Conservation (phyloP, 1,140 invertebrate species). For the Meloidogyne floridensis region DNA sequence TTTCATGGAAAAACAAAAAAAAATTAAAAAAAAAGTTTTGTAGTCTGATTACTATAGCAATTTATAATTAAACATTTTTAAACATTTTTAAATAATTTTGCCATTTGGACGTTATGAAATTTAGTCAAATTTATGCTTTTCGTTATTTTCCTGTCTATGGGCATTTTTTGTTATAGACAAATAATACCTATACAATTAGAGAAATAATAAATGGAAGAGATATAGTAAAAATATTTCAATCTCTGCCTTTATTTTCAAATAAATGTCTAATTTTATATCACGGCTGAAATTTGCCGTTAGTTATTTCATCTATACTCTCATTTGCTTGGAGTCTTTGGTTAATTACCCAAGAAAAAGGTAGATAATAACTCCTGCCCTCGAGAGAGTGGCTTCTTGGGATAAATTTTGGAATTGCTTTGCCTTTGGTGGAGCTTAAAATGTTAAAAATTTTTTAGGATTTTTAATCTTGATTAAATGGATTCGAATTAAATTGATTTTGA, state of each 20-base stretch:
- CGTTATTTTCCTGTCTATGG: background rate
- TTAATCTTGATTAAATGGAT: too few species aligned
- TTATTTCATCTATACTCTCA: background rate
- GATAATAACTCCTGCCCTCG: background rate
- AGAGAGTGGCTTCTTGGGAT: slow-evolving; percentile 2
- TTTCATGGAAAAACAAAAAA: too few species aligned
- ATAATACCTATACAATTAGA: background rate
- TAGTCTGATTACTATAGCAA: too few species aligned
- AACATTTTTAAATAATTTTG: background rate
- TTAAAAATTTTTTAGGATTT: too few species aligned
- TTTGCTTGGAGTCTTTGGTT: background rate
- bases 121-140: background rate
- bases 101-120: too few species aligned
- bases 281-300: background rate
- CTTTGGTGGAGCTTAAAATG: background rate
- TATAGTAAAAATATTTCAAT: background rate
- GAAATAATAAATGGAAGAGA: background rate
- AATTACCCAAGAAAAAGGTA: background rate
- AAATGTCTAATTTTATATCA: background rate
- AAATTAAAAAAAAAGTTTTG: too few species aligned
- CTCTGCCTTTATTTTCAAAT: background rate
- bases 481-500: too few species aligned
- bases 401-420: slow-evolving; percentile 12
- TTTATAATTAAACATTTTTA: too few species aligned
- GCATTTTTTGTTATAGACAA: background rate